phyloP scores from a whole-genome alignment of 2,888 invertebrate genomes.

The Caenorhabditis sulstoni region DNA sequence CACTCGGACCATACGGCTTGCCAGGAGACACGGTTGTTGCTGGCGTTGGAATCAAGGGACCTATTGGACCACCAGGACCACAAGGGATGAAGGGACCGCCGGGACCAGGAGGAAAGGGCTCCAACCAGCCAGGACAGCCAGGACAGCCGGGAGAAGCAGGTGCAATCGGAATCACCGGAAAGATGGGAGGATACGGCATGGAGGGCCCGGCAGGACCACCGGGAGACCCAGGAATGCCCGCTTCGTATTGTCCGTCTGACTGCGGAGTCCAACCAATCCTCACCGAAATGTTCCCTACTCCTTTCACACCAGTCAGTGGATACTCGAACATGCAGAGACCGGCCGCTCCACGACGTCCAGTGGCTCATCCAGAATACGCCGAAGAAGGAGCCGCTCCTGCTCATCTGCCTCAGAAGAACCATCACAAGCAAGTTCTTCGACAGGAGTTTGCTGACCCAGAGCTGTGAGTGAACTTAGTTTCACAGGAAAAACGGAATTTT shows the following conservation, averaged over 20 bases:
- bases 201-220: conserved; percentile 76
- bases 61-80: conserved; percentile 76
- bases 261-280: conserved; percentile 78
- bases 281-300: conserved; percentile 67
- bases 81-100: conserved; percentile 72
- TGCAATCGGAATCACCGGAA: conserved; percentile 71
- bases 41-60: conserved; percentile 78
- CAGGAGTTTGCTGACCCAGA: conserved; percentile 14
- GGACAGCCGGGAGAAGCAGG: conserved; percentile 75
- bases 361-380: conserved; percentile 33
- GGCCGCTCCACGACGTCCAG: conserved; percentile 29
- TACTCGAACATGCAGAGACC: conserved; percentile 47
- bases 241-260: conserved; percentile 77
- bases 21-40: conserved; percentile 74
- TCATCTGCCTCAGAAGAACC: conserved; percentile 31
- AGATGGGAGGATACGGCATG: conserved; percentile 71
- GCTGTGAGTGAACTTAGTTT: background rate
- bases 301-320: conserved; percentile 59
- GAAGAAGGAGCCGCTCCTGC: conserved; percentile 41
- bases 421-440: conserved; percentile 6
- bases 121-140: conserved; percentile 68
- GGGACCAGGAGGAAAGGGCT: conserved; percentile 71
- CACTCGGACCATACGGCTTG: conserved; percentile 69
- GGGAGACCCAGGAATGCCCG: conserved; percentile 78
- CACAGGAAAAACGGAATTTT: background rate